Base-by-base conservation (phyloP, 2,113 vertebrate species). In the Sprattus sprattus region DNA sequence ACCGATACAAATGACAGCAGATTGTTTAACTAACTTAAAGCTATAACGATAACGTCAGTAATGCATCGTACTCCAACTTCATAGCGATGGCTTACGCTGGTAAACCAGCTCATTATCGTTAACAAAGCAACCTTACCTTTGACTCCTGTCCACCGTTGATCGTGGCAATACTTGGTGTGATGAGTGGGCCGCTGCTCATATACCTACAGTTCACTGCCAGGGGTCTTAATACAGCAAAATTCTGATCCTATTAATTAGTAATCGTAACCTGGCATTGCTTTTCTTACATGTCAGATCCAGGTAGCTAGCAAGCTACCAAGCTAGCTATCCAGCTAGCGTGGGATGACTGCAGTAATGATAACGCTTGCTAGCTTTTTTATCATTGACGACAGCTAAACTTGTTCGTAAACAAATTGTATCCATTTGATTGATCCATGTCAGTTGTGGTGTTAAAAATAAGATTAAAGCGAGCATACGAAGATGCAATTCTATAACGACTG, bases 71-170 rank as follows among this genome's bases (percentile, higher is more conserved):
- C 13, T 28, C 16, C 28, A 16, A 39, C 28, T 78, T 78, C 60
- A 64, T 32, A n/a, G 32, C 71, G 11, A 44, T 4, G 44, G 28
- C 71, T 78, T 44, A 39, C 32, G 28, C 25, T 39, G 71, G 13
- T 39, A 78, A 60, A 32, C 71, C 71, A 78, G 25, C 71, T 78
- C 39, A 78, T 39, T 39, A 44, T 0, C 28, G 71, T 78, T 78
- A 15, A 78, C 71, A 78, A 78, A 78, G 71, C 28, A 39, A 32
- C 71, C 71, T 78, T 78, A 78, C 71, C 71, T 78, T 75, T 78
- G 28, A 39, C 71, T 78, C 71, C 32, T 64, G n/a, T 78, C 71
- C 71, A 39, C 71, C 28, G 71, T 39, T 39, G 28, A 44, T 78
- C 71, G 71, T 32, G 28, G 71, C 28, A 78, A 78, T 78, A 32